Evolutionary conservation across 2,888 invertebrate genomes (phyloP).

Genomic region (Epicampocera succincta): DNA sequence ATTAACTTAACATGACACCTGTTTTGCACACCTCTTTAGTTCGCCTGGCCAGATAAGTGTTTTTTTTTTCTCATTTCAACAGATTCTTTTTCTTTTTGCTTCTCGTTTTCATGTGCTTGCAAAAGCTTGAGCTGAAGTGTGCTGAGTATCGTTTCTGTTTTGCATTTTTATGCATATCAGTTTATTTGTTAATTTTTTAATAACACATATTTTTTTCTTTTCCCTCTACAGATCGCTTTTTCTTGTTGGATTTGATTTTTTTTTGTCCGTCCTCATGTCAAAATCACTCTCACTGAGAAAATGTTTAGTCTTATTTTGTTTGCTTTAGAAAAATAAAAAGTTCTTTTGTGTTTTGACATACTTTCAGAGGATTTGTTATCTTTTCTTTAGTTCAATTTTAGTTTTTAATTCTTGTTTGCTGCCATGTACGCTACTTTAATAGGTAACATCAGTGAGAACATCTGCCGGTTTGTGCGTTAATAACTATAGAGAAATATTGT

Average conservation of each 20-base stretch:
- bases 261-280: too few species aligned
- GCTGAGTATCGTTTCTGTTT: slow-evolving; percentile 23
- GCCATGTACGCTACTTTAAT: slow-evolving; percentile 15
- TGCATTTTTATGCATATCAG: slow-evolving; percentile 49
- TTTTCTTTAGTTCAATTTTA: slow-evolving; percentile 40
- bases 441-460: too few species aligned
- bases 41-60: slow-evolving; percentile 7
- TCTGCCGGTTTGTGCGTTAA: too few species aligned
- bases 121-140: slow-evolving; percentile 1
- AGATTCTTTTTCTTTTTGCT: slow-evolving; percentile 23
- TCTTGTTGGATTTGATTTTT: slow-evolving; percentile 2
- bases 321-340: slow-evolving; percentile 31
- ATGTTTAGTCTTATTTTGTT: slow-evolving; percentile 22
- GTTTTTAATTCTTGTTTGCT: slow-evolving; percentile 11
- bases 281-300: slow-evolving; percentile 62
- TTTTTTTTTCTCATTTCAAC: slow-evolving; percentile 26
- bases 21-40: slow-evolving; percentile 68
- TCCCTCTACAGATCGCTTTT: slow-evolving; percentile 3
- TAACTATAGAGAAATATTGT: too few species aligned
- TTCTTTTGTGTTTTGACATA: slow-evolving; percentile 64
- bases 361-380: slow-evolving; percentile 61
- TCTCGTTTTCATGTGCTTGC: slow-evolving; percentile 17
- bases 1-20: slow-evolving; percentile 70
- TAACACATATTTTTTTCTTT: slow-evolving; percentile 24
- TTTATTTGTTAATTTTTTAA: slow-evolving; percentile 41